phyloP scores from a whole-genome alignment of 1,140 invertebrate genomes.

The Zaprionus ornatus region DNA sequence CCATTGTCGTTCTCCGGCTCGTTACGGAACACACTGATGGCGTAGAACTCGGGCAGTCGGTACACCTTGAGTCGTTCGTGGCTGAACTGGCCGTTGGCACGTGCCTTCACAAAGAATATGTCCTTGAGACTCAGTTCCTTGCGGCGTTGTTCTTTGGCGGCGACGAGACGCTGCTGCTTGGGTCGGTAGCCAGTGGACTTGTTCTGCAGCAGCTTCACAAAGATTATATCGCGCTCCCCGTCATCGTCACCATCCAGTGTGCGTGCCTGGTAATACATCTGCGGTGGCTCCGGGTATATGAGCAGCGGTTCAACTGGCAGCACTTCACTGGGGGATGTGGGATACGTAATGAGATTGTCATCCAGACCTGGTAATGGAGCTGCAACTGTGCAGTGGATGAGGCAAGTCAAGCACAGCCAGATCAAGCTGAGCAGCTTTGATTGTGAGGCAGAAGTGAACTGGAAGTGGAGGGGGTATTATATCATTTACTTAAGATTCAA shows the following conservation, averaged over 20 bases:
- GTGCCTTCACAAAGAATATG: constrained; percentile 77
- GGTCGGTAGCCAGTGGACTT: constrained; percentile 65
- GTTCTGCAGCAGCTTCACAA: constrained; percentile 65
- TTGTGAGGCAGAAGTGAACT: not conserved
- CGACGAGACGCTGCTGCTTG: constrained; percentile 59
- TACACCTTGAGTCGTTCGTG: constrained; percentile 75
- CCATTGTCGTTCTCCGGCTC: constrained; percentile 40
- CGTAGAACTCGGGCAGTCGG: constrained; percentile 77
- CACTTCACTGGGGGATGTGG: constrained; percentile 64
- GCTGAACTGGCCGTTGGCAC: constrained; percentile 73
- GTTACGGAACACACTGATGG: constrained; percentile 75
- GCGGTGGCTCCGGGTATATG: constrained; percentile 61
- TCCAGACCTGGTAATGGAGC: constrained; percentile 34
- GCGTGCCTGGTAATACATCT: constrained; percentile 61
- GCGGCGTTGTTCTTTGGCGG: constrained; percentile 28
- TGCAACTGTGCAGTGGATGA: constrained; percentile 1
- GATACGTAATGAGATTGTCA: constrained; percentile 50
- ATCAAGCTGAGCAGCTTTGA: not conserved
- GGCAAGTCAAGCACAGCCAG: constrained; percentile 2
- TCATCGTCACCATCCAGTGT: constrained; percentile 50
- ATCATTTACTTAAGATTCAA: too few species aligned
- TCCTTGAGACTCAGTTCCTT: constrained; percentile 66
- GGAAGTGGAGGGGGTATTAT: not conserved
- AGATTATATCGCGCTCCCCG: constrained; percentile 69
- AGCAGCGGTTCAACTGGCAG: constrained; percentile 69